A percentile compares a stretch with the other conserved stretches of the same genome.
phyloP scores from a whole-genome alignment of 2,888 invertebrate genomes.

The Lissocephala sabroskyi region DNA sequence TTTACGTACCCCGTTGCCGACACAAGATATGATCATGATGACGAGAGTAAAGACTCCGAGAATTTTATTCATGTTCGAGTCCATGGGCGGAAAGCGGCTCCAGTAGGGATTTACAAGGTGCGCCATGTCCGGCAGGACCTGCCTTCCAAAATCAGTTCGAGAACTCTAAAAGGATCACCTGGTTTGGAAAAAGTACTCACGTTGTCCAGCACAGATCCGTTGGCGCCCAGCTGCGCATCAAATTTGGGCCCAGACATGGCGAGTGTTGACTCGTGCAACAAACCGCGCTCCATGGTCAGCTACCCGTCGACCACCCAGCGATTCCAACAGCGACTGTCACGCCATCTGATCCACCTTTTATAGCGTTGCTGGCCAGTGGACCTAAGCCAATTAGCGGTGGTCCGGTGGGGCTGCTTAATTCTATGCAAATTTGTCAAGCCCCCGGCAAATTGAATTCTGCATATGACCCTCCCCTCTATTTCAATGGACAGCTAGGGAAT shows the following conservation, averaged over 20 bases:
- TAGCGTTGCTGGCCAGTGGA: constrained; percentile 14
- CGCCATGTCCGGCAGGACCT: constrained; percentile 78
- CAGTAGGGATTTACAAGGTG: constrained; percentile 82
- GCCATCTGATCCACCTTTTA: constrained; percentile 17
- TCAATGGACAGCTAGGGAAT: too few relatives aligned
- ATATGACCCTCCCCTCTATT: too few relatives aligned
- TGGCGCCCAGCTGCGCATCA: constrained; percentile 65
- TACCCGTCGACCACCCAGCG: constrained; percentile 4
- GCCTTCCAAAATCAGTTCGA: too few relatives aligned
- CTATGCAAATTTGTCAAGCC: constrained; percentile 1
- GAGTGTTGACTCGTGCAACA: constrained; percentile 23
- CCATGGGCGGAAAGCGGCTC: constrained; percentile 92
- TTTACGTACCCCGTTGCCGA: constrained; percentile 66
- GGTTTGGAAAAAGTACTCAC: too few relatives aligned
- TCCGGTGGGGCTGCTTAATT: constrained; percentile 3
- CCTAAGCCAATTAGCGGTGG: constrained; percentile 33
- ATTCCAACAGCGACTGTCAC: constrained; percentile 1
- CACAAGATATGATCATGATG: constrained; percentile 75
- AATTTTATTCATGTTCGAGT: constrained; percentile 88
- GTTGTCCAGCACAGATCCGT: constrained; percentile 88
- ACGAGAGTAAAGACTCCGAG: constrained; percentile 85
- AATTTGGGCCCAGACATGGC: constrained; percentile 34
- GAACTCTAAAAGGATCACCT: too few relatives aligned
- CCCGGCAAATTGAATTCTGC: constrained; percentile 29
- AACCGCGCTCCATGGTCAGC: constrained; percentile 40